Base-by-base conservation (phyloP, 1,140 invertebrate genomes). In the Diploscapter pachys region DNA sequence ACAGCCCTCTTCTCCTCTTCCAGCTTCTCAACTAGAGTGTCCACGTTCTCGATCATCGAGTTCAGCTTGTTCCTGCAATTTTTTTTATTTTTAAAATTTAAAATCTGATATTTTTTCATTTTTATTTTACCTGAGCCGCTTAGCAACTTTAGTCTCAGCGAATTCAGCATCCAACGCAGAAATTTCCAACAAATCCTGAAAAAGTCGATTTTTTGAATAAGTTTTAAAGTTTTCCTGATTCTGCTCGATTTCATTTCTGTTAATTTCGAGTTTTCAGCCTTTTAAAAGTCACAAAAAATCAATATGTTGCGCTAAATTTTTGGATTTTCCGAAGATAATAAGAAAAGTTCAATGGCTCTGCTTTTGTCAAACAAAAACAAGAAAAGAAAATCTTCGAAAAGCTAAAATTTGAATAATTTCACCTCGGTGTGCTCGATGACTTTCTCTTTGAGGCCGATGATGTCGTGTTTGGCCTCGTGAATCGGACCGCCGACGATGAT, bases 351-450 rank as follows among this genome's bases (percentile, higher is more conserved):
- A 31, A 1, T 31, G 31, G 31, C 31, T 31, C 31, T 31, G 31
- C 31, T 31, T 31, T 31, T 31, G 31, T 31, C 31, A 31, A 31
- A 70, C 4, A 54, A 50, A 3, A 49, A 52, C 50, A 59, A 11
- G 50, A 55, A 48, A 66, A 76, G 31, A 56, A 52, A 73, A 56
- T 9, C 50, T 31, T 31, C 31, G 1, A 80, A 70, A 3, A 54
- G 48, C 3, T n/a, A 52, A 48, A 59, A 11, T 48, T 54, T 51
- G 13, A 48, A 11, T 59, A 52, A 71, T 13, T 5, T 9, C 62
- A 79, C 79, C 72, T 81, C 80, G 5, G 76, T 75, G 64, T 81
- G 80, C 71, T 81, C 80, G 11, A 81, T 79, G 54, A 81, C 73
- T 54, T 81, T 77, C 70, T 81, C 80, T 31, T 81, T 81, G 55